Percentiles rank a stretch among this genome's conserved stretches.
Evolutionary conservation across 2,888 invertebrate species (phyloP).

Genomic region (Trimorus sp.): DNA sequence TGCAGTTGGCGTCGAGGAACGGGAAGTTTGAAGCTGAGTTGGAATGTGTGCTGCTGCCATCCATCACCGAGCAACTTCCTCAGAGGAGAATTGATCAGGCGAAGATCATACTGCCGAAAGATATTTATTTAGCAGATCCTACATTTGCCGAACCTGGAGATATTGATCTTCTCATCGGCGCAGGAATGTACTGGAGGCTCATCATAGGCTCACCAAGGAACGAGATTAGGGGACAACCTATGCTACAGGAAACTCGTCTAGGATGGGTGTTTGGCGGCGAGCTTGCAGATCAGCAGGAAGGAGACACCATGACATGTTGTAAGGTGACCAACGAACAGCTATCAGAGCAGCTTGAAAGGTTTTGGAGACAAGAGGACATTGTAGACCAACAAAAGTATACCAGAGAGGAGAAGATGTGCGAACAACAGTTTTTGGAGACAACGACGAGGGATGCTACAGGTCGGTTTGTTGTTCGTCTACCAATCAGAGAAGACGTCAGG

Average conservation of each 20-base stretch:
- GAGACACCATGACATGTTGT: neutral
- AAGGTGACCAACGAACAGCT: conserved; percentile 7
- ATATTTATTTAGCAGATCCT: conserved; percentile 8
- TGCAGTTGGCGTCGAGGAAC: neutral
- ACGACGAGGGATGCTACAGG: conserved; percentile 32
- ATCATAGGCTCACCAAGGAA: conserved; percentile 4
- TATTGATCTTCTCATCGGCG: conserved; percentile 21
- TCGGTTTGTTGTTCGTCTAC: conserved; percentile 58
- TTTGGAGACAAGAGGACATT: conserved; percentile 29
- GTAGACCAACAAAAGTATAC: conserved; percentile 32
- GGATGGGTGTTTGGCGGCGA: conserved; percentile 1
- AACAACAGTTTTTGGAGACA: conserved; percentile 37
- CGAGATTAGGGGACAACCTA: conserved; percentile 5
- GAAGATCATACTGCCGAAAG: neutral
- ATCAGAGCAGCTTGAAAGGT: conserved; percentile 20
- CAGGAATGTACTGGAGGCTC: conserved; percentile 21
- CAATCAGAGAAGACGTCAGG: conserved; percentile 19
- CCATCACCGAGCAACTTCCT: conserved; percentile 7
- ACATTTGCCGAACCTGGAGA: conserved; percentile 16
- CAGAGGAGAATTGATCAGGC: neutral
- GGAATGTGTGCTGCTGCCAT: conserved; percentile 10
- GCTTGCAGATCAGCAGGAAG: neutral
- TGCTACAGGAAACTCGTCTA: conserved; percentile 10
- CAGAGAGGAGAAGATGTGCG: conserved; percentile 43
- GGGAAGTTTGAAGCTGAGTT: neutral